Conservation (phyloP, 2,113 vertebrate species). For the Myiozetetes cayanensis region DNA sequence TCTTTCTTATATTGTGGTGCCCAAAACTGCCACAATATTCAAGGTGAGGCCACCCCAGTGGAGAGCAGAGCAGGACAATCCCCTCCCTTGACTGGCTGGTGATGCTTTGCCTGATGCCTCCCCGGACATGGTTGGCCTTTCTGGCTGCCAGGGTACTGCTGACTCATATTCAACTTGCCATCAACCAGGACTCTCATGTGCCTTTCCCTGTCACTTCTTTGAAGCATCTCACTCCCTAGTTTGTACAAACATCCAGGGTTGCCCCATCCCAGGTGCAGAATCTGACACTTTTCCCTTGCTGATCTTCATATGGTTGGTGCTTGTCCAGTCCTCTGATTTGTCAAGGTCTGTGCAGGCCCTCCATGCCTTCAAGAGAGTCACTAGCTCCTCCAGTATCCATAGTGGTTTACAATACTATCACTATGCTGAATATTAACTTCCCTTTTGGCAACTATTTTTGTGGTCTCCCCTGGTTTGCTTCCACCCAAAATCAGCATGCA, state of each 20-base stretch:
- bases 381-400: background rate
- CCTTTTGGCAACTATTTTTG: background rate
- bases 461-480: background rate
- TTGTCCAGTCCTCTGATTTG: background rate
- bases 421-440: background rate
- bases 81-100: background rate
- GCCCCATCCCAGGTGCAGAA: background rate
- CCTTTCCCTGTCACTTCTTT: background rate
- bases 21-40: background rate
- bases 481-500: background rate
- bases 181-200: background rate
- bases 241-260: background rate
- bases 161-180: background rate
- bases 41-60: background rate
- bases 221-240: background rate
- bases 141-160: background rate
- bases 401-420: background rate
- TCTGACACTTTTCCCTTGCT: background rate
- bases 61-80: background rate
- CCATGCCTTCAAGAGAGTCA: background rate
- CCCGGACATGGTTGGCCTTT: background rate
- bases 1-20: background rate
- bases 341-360: background rate
- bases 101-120: background rate
- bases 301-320: background rate